phyloP scores from a whole-genome alignment of 2,797 vertebrate genomes.

The Liasis olivaceus region DNA sequence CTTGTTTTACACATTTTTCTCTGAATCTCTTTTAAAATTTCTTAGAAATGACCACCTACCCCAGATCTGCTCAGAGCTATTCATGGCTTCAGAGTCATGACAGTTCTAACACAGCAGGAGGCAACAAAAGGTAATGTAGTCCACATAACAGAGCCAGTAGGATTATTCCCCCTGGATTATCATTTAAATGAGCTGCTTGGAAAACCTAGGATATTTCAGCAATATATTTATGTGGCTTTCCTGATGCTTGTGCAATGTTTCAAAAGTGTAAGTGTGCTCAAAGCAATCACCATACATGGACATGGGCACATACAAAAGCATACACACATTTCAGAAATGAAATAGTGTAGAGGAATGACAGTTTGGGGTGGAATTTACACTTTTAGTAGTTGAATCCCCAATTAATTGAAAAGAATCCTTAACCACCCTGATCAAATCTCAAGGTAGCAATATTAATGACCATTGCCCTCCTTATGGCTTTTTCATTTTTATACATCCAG shows the following conservation, averaged over 20 bases:
- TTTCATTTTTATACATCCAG: conserved; percentile 45
- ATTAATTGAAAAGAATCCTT: conserved; percentile 57
- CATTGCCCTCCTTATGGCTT: conserved; percentile 16
- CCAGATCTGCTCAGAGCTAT: conserved; percentile 40
- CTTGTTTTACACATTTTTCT: conserved; percentile 23
- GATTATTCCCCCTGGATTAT: conserved; percentile 55
- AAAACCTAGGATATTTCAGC: conserved; percentile 34
- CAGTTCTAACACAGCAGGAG: conserved; percentile 41
- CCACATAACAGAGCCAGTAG: conserved; percentile 28
- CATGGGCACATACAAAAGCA: conserved; percentile 1
- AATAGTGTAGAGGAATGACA: conserved; percentile 16
- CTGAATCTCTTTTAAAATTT: conserved; percentile 18
- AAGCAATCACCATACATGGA: conserved; percentile 16
- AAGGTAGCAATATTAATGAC: conserved; percentile 8
- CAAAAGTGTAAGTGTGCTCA: conserved; percentile 28
- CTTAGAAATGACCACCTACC: neutral
- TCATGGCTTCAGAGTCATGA: conserved; percentile 30
- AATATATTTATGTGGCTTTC: conserved; percentile 54
- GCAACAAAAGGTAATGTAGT: conserved; percentile 32
- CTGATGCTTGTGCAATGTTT: conserved; percentile 55
- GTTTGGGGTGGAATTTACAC: conserved; percentile 60
- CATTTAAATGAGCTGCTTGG: conserved; percentile 51
- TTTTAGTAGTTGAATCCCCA: conserved; percentile 49
- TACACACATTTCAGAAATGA: neutral
- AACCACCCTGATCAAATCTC: conserved; percentile 23